phyloP scores from a whole-genome alignment of 2,888 invertebrate genomes.

The Corbicula japonica region DNA sequence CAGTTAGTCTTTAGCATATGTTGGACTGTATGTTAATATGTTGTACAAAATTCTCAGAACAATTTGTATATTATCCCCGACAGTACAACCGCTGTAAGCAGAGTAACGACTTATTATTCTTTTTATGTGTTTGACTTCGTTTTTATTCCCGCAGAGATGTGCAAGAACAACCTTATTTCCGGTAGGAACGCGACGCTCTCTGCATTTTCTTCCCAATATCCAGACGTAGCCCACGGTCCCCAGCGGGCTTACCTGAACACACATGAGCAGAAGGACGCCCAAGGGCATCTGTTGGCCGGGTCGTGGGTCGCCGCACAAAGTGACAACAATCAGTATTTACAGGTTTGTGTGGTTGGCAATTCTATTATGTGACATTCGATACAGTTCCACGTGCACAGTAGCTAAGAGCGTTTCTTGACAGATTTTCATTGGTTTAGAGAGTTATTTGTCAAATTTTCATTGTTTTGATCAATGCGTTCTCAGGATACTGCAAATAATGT shows the following conservation, averaged over 20 bases:
- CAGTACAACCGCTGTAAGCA: background rate
- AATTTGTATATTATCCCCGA: conserved; percentile 2
- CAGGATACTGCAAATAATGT: too few relatives aligned
- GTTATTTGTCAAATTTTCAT: too few relatives aligned
- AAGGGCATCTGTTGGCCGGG: conserved; percentile 52
- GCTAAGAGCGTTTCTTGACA: too few relatives aligned
- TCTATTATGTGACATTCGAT: too few relatives aligned
- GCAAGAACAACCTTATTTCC: conserved; percentile 40
- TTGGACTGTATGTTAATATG: too few relatives aligned
- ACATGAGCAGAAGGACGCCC: conserved; percentile 32
- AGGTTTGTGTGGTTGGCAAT: conserved; percentile 30
- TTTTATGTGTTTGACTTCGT: too few relatives aligned
- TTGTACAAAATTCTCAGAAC: background rate
- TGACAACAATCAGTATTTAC: conserved; percentile 52
- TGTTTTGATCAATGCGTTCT: too few relatives aligned
- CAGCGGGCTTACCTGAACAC: conserved; percentile 35
- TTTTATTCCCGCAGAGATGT: too few relatives aligned
- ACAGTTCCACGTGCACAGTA: too few relatives aligned
- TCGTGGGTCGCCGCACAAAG: conserved; percentile 55
- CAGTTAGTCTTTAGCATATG: too few relatives aligned
- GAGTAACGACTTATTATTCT: too few relatives aligned
- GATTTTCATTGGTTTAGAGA: too few relatives aligned
- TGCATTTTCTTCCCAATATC: conserved; percentile 27
- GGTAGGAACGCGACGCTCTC: conserved; percentile 43
- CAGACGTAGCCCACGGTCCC: conserved; percentile 39